Evolutionary conservation across 2,113 vertebrate species (phyloP).

Genomic region (Ovibos moschatus): DNA sequence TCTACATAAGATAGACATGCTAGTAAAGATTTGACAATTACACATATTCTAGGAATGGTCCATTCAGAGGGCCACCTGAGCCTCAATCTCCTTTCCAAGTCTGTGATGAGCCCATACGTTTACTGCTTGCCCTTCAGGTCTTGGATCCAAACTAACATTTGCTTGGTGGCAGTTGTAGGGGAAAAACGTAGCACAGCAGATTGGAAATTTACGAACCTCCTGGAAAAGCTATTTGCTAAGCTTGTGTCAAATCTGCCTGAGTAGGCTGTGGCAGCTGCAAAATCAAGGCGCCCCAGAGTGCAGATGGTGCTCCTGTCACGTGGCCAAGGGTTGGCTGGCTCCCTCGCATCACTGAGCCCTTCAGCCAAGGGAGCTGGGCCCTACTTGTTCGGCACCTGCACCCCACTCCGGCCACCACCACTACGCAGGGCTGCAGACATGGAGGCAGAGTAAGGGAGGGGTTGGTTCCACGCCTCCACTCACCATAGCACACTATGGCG

Average conservation of each 20-base stretch:
- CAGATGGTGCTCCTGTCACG: constrained; percentile 47
- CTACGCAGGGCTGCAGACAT: accelerated
- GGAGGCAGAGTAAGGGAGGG: neutral
- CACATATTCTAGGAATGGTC: neutral
- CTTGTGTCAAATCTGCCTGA: constrained; percentile 49
- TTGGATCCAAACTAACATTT: constrained; percentile 51
- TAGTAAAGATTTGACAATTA: neutral
- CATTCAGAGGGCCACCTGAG: neutral
- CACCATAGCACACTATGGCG: accelerated
- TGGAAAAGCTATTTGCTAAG: constrained; percentile 63
- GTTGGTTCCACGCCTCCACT: neutral
- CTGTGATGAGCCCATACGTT: neutral
- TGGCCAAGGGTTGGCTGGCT: constrained; percentile 32
- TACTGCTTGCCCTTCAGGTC: neutral
- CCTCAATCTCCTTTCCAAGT: neutral
- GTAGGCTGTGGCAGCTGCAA: constrained; percentile 51
- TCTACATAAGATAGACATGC: neutral
- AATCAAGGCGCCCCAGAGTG: neutral
- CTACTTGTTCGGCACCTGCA: neutral
- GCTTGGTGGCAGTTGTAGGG: neutral
- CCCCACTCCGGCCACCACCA: neutral
- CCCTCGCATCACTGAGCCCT: neutral
- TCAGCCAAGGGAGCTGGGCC: neutral
- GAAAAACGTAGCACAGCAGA: constrained; percentile 42
- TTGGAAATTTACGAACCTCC: constrained; percentile 62